Percentiles rank a stretch among this genome's conserved stretches.
Conservation (phyloP, 2,113 vertebrate species). For the Pandion haliaetus region DNA sequence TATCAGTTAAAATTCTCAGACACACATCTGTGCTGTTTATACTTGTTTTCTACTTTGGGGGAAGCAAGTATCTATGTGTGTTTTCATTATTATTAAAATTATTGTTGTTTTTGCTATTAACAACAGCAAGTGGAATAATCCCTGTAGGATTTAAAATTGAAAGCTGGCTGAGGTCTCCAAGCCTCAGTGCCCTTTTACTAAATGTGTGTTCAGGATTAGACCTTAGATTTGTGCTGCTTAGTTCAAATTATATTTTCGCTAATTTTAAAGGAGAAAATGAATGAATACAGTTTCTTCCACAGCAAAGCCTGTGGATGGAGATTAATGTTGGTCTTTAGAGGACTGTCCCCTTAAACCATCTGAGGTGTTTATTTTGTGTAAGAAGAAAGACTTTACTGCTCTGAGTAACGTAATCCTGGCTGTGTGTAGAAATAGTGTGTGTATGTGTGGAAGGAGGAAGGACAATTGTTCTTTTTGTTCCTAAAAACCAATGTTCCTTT, state of each 20-base stretch:
- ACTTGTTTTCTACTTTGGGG: neutral
- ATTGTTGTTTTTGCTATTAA: neutral
- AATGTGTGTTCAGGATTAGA: neutral
- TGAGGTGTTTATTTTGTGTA: neutral
- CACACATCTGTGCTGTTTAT: neutral
- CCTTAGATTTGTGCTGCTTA: neutral
- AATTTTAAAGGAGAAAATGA: neutral
- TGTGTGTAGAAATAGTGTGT: neutral
- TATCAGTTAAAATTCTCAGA: neutral
- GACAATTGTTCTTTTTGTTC: conserved; percentile 24
- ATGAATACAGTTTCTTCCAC: neutral
- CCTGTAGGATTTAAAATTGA: neutral
- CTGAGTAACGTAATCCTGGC: neutral
- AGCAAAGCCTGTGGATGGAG: neutral
- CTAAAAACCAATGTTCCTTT: conserved; percentile 8
- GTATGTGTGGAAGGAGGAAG: neutral
- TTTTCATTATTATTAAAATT: neutral
- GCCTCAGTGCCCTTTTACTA: neutral
- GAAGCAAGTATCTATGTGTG: neutral
- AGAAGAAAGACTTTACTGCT: neutral
- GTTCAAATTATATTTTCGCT: neutral
- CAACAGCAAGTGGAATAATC: neutral
- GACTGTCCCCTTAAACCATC: neutral
- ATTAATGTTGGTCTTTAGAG: neutral
- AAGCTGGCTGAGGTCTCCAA: neutral